These are phyloP conservation scores for Syngnathoides biaculeatus DNA, from an alignment of 2,113 vertebrate species.

Conservation along the genomic window DNA sequence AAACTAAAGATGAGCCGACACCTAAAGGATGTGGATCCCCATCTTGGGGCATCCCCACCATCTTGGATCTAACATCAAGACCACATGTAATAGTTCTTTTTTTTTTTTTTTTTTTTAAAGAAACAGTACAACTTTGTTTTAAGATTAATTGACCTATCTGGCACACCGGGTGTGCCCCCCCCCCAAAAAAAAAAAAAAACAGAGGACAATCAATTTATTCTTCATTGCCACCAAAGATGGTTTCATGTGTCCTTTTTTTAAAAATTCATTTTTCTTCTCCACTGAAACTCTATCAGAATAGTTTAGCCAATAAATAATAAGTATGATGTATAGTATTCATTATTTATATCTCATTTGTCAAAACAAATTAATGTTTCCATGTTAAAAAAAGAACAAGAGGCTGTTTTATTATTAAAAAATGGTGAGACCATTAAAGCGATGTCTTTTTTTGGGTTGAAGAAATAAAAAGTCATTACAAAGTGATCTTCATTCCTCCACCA, in stretches of 20 bases:
- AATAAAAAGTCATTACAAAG: no score
- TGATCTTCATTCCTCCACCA: not conserved
- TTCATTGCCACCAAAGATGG: conserved; percentile 1
- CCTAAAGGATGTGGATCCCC: conserved; percentile 3
- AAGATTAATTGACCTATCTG: conserved; percentile 23
- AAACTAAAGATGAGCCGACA: conserved; percentile 8
- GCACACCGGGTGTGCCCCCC: conserved; percentile 4
- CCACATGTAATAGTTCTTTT: no score
- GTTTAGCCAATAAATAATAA: not conserved
- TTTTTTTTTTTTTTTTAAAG: not conserved
- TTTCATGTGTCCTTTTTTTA: not conserved
- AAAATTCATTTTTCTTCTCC: not conserved
- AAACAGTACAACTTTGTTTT: conserved; percentile 11
- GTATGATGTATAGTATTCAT: not conserved
- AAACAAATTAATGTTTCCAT: not conserved
- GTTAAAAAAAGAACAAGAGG: not conserved
- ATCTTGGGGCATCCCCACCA: no score
- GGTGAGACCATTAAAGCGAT: not conserved
- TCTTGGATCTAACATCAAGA: no score
- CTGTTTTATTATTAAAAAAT: not conserved
- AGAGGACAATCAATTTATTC: conserved; percentile 4
- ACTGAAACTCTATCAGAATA: not conserved
- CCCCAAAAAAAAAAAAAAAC: conserved; percentile 22
- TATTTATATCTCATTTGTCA: not conserved
- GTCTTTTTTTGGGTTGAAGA: not conserved